Conservation (phyloP, 2,113 vertebrate genomes). For the Peromyscus maniculatus region DNA sequence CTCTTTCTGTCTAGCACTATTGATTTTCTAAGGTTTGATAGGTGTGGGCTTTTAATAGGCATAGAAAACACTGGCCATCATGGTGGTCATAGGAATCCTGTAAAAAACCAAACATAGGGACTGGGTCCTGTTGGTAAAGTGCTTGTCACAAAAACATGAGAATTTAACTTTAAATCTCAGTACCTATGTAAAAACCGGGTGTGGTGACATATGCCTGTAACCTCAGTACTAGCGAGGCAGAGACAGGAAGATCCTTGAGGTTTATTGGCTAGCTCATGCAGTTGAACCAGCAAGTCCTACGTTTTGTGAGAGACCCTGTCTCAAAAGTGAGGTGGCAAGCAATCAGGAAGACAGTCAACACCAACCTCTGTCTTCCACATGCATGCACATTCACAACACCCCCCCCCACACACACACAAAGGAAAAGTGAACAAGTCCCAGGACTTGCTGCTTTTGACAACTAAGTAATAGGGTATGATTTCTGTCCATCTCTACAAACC, state of each 20-base stretch:
- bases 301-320: background rate
- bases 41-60: background rate
- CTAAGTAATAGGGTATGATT: background rate
- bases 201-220: background rate
- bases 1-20: background rate
- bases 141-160: background rate
- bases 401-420: no score
- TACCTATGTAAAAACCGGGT: background rate
- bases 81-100: background rate
- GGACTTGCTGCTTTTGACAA: background rate
- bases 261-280: background rate
- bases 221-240: background rate
- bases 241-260: background rate
- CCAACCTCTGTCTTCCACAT: background rate
- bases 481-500: background rate
- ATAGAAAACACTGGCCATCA: background rate
- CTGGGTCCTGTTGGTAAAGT: background rate
- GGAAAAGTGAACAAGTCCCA: no score
- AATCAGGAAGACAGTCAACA: background rate
- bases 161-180: background rate
- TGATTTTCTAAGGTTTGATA: conserved; percentile 4
- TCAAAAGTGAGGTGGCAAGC: background rate
- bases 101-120: background rate
- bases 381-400: no score
- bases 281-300: background rate